phyloP scores from a whole-genome alignment of 2,113 vertebrate genomes.

The Edolisoma coerulescens region DNA sequence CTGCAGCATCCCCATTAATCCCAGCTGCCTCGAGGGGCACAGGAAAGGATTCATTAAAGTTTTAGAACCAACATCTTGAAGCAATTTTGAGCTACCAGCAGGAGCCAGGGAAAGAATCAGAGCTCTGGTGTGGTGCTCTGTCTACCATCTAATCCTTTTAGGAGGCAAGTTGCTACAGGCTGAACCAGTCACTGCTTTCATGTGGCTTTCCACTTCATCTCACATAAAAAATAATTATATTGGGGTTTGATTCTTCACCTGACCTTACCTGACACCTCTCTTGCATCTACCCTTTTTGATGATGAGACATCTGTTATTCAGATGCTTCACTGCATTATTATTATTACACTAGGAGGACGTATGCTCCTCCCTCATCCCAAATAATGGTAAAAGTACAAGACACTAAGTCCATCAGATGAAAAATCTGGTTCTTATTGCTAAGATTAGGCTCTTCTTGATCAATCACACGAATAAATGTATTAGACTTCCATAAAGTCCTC shows the following conservation, averaged over 20 bases:
- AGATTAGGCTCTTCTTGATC: neutral
- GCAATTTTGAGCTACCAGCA: slow-evolving; percentile 22
- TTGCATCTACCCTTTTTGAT: neutral
- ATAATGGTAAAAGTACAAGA: neutral
- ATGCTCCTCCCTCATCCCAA: neutral
- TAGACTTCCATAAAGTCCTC: neutral
- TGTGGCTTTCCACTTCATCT: slow-evolving; percentile 29
- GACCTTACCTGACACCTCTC: slow-evolving; percentile 12
- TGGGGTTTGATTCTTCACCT: neutral
- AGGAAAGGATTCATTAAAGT: slow-evolving; percentile 2
- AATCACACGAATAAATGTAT: neutral
- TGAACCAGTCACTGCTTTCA: slow-evolving; percentile 17
- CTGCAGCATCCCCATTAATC: neutral
- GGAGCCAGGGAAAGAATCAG: slow-evolving; percentile 7
- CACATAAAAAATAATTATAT: neutral
- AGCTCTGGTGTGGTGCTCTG: neutral
- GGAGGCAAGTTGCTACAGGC: slow-evolving; percentile 17
- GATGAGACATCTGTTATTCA: slow-evolving; percentile 15
- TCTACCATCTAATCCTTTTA: slow-evolving; percentile 10
- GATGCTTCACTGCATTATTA: neutral
- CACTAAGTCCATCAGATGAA: neutral
- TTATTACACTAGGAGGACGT: neutral
- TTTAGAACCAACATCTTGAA: slow-evolving; percentile 41
- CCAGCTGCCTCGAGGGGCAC: neutral
- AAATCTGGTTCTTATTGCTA: neutral